Evolutionary conservation across 2,113 vertebrate genomes (phyloP), one percentile per base, ranked within the genome.

Genomic region (Bathybates hornii): DNA sequence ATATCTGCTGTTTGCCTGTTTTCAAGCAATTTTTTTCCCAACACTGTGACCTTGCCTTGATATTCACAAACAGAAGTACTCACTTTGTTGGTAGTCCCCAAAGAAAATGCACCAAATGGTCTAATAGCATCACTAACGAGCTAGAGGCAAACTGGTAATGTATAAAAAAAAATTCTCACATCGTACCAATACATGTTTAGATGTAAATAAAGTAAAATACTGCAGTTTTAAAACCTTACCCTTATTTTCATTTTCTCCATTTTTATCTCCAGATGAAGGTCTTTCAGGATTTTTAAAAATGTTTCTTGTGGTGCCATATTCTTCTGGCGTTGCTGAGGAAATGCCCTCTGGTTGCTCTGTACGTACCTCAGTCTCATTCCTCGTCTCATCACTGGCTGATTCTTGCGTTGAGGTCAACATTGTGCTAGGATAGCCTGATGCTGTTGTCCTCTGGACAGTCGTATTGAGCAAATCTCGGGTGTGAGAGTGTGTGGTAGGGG

Each of bases 401-500:
- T 79, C 45, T 27, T 79, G 80, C 34, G 86, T 90, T 27, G 85
- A 43, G 6, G 5, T 61, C 56, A 43, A 73, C 16, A 5, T 32
- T 3, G 48, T 34, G 9, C 24, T 14, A 3, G 3, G 10, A 8
- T 54, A 7, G 53, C 24, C 68, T 6, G 54, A 66, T 24, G 78
- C 59, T 16, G 56, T 66, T 11, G 68, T 66, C 61, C 32, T 87
- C 11, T 38, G 63, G 63, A 13, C 63, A 68, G 63, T 68, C 11
- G 1, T 21, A 68, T 21, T 68, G 43, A 50, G 53, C 1, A n/a
- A 14, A 9, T 9, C 29, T 19, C 17, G 2, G 13, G 45, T 52
- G 41, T 82, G 48, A 14, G 83, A 81, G 4, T 56, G 66, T 29
- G 86, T 61, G 78, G 9, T 7, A 2, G 89, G 54, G 19, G 89